Base-by-base conservation (phyloP, 2,888 invertebrate genomes). In the Tetragnatha montana region DNA sequence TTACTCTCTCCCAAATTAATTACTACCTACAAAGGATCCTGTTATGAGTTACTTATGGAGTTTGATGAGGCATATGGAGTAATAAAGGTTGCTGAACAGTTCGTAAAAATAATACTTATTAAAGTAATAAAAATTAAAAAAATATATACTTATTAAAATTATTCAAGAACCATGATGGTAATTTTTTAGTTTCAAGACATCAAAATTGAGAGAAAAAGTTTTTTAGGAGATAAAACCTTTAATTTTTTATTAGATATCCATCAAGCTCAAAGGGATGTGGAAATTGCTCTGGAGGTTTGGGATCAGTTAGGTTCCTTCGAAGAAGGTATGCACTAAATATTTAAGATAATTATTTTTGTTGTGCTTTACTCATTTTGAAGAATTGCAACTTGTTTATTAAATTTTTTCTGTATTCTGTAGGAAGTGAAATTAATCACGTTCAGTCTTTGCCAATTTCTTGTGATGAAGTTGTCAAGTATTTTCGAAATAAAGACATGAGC, bases 391-490 rank as follows among this genome's bases (percentile, higher is more conserved):
- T 60, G 19, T 73, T 73, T 70, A 70, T 49, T 73, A 12, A 19
- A 68, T 60, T n/a, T 76, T 8, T 69, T 80, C 19, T 76, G 69
- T 71, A 69, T 22, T 47, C 68, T 60, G 47, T 74, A 90, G 90
- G 74, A 22, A 79, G n/a, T 71, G n/a, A 73, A 49, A 12, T 68
- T 50, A 47, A 22, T 60, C 17, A 60, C 49, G 6, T 21, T 82
- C 78, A 87, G 74, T 79, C 74, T 50, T 69, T 78, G 6, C 68
- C 86, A n/a, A 87, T 90, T 22, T 87, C 83, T 60, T 84, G 76
- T 73, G 88, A 91, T 70, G 91, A 92, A 87, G 89, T 88, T 12
- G 74, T 91, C 50, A 71, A 90, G n/a, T 91, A 91, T 90, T 92
- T 92, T 75, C 82, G 87, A 74, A 47, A 76, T n/a, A 49, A 81